Evolutionary conservation across 92 coral and sea anemone genomes (phyloP).

Genomic region (Palythoa grandiflora): DNA sequence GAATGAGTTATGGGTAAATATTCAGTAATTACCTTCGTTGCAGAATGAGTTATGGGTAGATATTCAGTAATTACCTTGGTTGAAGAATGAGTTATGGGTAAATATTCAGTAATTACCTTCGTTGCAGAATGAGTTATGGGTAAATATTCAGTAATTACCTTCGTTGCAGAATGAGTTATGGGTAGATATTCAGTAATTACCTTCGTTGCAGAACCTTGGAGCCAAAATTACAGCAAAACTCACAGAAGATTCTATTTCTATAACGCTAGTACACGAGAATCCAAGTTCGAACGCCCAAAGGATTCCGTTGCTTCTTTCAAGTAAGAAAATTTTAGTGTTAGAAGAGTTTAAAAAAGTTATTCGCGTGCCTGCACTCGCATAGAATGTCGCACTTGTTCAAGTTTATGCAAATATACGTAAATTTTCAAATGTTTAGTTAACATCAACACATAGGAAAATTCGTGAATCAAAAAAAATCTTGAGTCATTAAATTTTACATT

Average conservation of each 20-base stretch:
- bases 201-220: conserved; percentile 84
- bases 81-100: conserved; percentile 50
- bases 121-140: conserved; percentile 40
- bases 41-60: neutral
- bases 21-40: too few relatives aligned
- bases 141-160: too few relatives aligned
- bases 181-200: neutral
- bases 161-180: neutral
- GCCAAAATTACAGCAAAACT: conserved; percentile 87
- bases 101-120: neutral
- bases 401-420: neutral
- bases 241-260: conserved; percentile 82
- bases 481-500: too few relatives aligned
- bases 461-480: neutral
- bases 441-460: neutral
- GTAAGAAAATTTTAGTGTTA: conserved; percentile 36
- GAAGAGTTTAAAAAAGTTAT: neutral
- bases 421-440: neutral
- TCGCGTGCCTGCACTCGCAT: neutral
- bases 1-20: conserved; percentile 16
- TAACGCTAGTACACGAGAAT: conserved; percentile 79
- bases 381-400: neutral
- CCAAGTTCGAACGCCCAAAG: conserved; percentile 84
- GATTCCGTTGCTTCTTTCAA: conserved; percentile 89
- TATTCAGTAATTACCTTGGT: neutral